phyloP scores from a whole-genome alignment of 2,797 vertebrate species.

The Morelia viridis region DNA sequence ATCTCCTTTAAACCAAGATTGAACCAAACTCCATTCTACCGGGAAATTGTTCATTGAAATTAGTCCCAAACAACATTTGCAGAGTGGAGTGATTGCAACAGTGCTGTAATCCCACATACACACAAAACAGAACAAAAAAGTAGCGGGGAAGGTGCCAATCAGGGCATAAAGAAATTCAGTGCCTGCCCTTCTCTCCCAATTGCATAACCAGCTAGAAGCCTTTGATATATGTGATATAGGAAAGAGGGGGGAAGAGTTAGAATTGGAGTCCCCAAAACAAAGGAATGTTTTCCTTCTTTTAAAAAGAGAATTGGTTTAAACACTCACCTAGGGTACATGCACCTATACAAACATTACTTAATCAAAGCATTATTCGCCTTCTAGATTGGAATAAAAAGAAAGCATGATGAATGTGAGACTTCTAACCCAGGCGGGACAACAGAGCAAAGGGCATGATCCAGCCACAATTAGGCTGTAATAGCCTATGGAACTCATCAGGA shows the following conservation, averaged over 20 bases:
- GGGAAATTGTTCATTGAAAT: neutral
- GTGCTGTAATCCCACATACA: neutral
- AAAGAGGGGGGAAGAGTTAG: neutral
- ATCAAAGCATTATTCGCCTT: neutral
- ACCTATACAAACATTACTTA: neutral
- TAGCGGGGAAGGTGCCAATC: neutral
- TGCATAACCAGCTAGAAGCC: neutral
- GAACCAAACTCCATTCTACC: neutral
- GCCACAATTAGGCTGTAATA: neutral
- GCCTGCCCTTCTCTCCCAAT: neutral
- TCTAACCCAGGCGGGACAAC: neutral
- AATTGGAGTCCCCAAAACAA: neutral
- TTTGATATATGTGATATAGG: neutral
- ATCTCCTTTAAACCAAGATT: neutral
- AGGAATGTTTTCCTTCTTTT: neutral
- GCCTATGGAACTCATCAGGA: neutral
- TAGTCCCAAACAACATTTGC: neutral
- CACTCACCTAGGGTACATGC: neutral
- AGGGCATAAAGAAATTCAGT: neutral
- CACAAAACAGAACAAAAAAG: neutral
- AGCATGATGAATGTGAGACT: neutral
- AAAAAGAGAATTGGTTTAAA: neutral
- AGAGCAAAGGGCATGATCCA: neutral
- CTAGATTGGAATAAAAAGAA: neutral
- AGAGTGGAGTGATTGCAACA: neutral